These are phyloP conservation scores for Chionomys nivalis DNA, from an alignment of 2,113 vertebrate species.

Conservation along the genomic window DNA sequence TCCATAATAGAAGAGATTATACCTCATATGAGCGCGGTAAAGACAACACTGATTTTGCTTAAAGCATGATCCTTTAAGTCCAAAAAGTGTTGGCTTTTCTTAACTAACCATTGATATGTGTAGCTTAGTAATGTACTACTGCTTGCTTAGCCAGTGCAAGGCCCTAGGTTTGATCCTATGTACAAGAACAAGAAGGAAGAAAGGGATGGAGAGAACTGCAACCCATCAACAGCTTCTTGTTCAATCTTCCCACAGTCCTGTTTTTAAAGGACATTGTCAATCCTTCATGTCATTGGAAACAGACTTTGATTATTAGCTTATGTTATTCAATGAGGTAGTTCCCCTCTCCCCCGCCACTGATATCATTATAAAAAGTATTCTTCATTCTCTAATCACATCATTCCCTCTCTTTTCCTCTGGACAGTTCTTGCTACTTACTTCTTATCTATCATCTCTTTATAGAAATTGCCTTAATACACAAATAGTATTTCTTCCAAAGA, in stretches of 20 bases:
- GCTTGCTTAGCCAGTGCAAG: neutral
- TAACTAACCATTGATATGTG: neutral
- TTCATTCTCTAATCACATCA: neutral
- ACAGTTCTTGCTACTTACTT: neutral
- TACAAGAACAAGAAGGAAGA: neutral
- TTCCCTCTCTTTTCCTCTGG: neutral
- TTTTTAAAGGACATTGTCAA: slow-evolving; percentile 37
- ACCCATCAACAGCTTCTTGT: neutral
- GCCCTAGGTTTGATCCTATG: neutral
- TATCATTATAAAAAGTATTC: slow-evolving; percentile 14
- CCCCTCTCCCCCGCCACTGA: fast-evolving
- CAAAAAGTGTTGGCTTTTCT: slow-evolving; percentile 5
- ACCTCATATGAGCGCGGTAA: neutral
- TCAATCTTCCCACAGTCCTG: neutral
- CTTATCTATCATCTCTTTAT: neutral
- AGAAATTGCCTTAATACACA: slow-evolving; percentile 28
- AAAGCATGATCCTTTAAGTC: neutral
- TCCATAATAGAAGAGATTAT: slow-evolving; percentile 7
- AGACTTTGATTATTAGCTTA: neutral
- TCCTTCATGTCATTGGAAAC: slow-evolving; percentile 12
- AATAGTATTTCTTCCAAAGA: slow-evolving; percentile 48
- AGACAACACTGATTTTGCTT: slow-evolving; percentile 47
- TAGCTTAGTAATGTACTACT: neutral
- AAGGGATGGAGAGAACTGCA: neutral
- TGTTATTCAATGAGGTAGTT: neutral